Evolutionary conservation across 2,113 vertebrate genomes (phyloP), one percentile per base, ranked within the genome.

Genomic region (Phycodurus eques): DNA sequence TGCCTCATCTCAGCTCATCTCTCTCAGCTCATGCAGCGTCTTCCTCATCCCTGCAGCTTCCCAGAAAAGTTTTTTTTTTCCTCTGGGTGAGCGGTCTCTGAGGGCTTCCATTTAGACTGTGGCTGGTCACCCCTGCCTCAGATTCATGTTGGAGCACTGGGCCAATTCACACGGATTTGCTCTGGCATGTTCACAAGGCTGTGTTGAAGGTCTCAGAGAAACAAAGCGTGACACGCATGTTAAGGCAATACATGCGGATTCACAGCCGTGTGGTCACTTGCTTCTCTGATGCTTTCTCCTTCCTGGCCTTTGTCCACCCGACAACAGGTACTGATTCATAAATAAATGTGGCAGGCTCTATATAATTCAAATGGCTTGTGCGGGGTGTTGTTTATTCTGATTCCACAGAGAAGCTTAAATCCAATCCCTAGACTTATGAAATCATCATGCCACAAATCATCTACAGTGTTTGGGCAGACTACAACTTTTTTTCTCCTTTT

Each of bases 71-170:
- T 35, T 22, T 43, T 53, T 82, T 85, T 79, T 82, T 81, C 87
- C 82, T 86, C 83, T 86, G 88, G 88, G 86, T 87, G 88, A 90
- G 83, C 75, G 60, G 90, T 92, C 92, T 91, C 92, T 76, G 83
- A 91, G 92, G 92, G 90, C 89, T 93, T 86, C 27, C 92, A 92
- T 93, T 93, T 93, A 91, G 84, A 89, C 83, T 84, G 81, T 77
- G 81, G 85, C 88, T 76, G 82, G 89, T 90, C 87, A 89, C 85
- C 85, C 83, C 82, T 80, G 75, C 72, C 79, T 82, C 81, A 90
- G 88, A 92, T 89, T 88, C 91, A 88, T 89, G 84, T 82, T 76
- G 79, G 70, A 81, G 82, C 77, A 62, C 79, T 35, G 83, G 84
- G 81, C 80, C 77, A 87, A 83, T 89, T 92, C 90, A 73, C 80